phyloP scores from a whole-genome alignment of 1,140 invertebrate genomes.

The Thereuonema tuberculata region DNA sequence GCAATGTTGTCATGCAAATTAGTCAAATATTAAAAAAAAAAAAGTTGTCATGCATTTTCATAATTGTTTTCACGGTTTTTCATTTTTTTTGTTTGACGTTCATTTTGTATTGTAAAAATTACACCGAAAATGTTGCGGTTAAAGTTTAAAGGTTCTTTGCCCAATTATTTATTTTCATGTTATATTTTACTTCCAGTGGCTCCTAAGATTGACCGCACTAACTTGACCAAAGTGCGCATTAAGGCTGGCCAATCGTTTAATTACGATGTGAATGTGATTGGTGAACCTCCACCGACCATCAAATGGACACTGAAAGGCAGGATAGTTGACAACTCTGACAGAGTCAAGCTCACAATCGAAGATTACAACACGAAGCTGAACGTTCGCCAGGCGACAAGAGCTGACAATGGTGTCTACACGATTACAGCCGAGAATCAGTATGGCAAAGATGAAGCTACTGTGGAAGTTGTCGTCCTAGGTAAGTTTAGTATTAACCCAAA shows the following conservation, averaged over 20 bases:
- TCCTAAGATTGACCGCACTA: slow-evolving; percentile 75
- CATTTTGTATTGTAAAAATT: no score
- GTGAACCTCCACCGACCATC: slow-evolving; percentile 77
- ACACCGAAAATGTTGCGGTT: no score
- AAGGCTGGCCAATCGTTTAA: slow-evolving; percentile 77
- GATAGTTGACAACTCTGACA: slow-evolving; percentile 54
- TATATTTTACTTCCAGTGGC: slow-evolving; percentile 35
- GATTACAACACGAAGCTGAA: slow-evolving; percentile 84
- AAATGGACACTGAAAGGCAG: slow-evolving; percentile 65
- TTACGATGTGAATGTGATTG: slow-evolving; percentile 68
- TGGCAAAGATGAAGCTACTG: slow-evolving; percentile 78
- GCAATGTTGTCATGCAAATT: no score
- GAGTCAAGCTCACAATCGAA: slow-evolving; percentile 56
- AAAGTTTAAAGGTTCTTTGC: no score
- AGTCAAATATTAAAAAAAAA: no score
- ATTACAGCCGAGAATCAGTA: slow-evolving; percentile 85
- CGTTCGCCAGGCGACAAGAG: slow-evolving; percentile 67
- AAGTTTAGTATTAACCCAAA: no score
- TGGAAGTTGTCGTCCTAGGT: slow-evolving; percentile 79
- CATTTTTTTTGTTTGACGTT: no score
- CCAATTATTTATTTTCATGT: background rate
- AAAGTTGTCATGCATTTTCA: no score
- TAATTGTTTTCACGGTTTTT: no score
- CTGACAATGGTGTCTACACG: slow-evolving; percentile 80
- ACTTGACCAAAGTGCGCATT: slow-evolving; percentile 66